phyloP scores from a whole-genome alignment of 2,888 invertebrate species.

The Drosophila cyrtoloma region DNA sequence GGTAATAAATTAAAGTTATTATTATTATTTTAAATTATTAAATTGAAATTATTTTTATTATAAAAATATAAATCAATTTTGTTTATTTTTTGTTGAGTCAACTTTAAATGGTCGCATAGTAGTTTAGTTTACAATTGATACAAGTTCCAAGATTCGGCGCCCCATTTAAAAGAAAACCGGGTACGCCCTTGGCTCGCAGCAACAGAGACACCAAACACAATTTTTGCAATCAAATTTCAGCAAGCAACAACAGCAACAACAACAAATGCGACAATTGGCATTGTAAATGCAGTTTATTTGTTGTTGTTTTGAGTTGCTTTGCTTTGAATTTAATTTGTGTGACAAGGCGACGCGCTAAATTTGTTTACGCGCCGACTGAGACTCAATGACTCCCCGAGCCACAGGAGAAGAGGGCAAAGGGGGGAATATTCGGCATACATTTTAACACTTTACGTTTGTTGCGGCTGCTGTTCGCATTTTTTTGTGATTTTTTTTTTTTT shows the following conservation, averaged over 20 bases:
- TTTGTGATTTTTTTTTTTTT: slow-evolving; percentile 8
- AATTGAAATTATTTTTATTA: not conserved
- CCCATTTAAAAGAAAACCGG: not conserved
- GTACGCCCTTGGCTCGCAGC: not conserved
- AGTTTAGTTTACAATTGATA: not conserved
- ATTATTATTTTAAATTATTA: not conserved
- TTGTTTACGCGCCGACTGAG: slow-evolving; percentile 69
- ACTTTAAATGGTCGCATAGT: not conserved
- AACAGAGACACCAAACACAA: slow-evolving; percentile 69
- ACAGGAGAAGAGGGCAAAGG: slow-evolving; percentile 1
- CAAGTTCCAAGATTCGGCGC: not conserved
- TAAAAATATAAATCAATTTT: not conserved
- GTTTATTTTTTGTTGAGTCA: not conserved
- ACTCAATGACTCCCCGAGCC: slow-evolving; percentile 63
- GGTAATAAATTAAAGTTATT: not conserved
- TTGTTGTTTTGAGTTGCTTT: slow-evolving; percentile 59
- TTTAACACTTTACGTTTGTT: slow-evolving; percentile 36
- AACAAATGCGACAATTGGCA: slow-evolving; percentile 54
- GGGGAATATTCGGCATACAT: slow-evolving; percentile 46
- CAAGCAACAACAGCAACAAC: slow-evolving; percentile 32
- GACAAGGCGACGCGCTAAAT: slow-evolving; percentile 78
- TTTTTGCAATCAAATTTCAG: slow-evolving; percentile 55
- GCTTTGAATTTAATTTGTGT: slow-evolving; percentile 70
- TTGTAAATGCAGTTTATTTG: slow-evolving; percentile 46
- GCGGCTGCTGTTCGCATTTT: slow-evolving; percentile 23